Percentiles rank a stretch among this genome's conserved stretches.
Conservation (phyloP, 2,113 vertebrate species). For the Seriola aureovittata region DNA sequence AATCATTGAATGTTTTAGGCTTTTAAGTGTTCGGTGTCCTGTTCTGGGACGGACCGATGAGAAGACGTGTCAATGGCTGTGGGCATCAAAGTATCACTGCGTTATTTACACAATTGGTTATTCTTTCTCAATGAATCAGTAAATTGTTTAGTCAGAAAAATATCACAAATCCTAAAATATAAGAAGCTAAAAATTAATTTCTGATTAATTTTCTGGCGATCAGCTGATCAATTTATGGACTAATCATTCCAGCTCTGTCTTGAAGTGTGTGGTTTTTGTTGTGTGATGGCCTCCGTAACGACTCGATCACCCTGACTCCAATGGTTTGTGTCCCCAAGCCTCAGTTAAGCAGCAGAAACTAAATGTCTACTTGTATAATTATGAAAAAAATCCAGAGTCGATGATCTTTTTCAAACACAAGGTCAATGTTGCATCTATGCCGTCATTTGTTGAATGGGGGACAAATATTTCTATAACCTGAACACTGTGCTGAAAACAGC, state of each 20-base stretch:
- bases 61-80: background rate
- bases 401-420: background rate
- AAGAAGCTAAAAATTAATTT: background rate
- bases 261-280: background rate
- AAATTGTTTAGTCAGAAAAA: background rate
- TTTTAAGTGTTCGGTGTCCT: conserved; percentile 23
- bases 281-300: background rate
- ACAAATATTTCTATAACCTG: background rate
- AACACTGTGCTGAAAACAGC: background rate
- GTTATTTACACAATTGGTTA: background rate
- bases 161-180: background rate
- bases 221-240: no score
- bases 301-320: background rate
- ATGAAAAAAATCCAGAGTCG: background rate
- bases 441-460: background rate
- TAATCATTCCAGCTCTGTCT: background rate
- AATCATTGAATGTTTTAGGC: conserved; percentile 1
- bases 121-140: background rate
- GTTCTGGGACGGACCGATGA: background rate
- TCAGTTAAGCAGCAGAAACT: background rate
- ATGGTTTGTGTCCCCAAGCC: background rate
- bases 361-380: background rate
- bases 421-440: background rate
- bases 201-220: background rate
- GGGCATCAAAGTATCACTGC: background rate